These are phyloP conservation scores for Drosophila watanabei DNA, from an alignment of 1,140 invertebrate genomes.

Conservation along the genomic window DNA sequence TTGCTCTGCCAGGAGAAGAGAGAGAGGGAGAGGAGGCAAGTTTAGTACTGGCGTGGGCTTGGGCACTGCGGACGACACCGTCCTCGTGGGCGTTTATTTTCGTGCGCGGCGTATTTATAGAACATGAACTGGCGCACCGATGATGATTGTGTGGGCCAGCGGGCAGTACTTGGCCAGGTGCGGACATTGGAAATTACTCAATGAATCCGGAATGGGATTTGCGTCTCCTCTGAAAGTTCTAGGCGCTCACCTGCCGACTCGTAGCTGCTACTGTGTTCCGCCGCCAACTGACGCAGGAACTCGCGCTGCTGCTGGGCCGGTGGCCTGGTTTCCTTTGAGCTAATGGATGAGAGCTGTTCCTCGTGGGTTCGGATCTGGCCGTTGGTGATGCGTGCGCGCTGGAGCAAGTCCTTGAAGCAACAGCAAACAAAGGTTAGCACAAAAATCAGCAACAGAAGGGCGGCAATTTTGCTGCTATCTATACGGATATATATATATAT, in stretches of 20 bases:
- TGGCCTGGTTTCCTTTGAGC: constrained; percentile 26
- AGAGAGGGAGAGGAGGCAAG: constrained; percentile 29
- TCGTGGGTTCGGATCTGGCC: constrained; percentile 31
- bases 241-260: constrained; percentile 56
- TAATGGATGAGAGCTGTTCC: constrained; percentile 18
- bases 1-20: constrained; percentile 66
- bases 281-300: constrained; percentile 59
- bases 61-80: constrained; percentile 11
- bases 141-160: constrained; percentile 36
- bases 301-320: constrained; percentile 54
- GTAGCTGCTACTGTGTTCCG: constrained; percentile 63
- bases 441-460: constrained; percentile 42
- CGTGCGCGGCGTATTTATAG: constrained; percentile 63
- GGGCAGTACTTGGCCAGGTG: constrained; percentile 51
- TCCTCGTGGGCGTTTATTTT: constrained; percentile 73
- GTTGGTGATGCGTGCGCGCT: constrained; percentile 54
- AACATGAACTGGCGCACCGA: constrained; percentile 76
- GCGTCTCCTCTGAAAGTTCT: background rate
- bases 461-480: constrained; percentile 58
- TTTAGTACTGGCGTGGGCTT: constrained; percentile 32
- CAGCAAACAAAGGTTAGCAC: constrained; percentile 60
- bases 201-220: constrained; percentile 8
- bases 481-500: constrained; percentile 26
- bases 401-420: constrained; percentile 68
- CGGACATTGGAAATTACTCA: constrained; percentile 34